These are phyloP conservation scores for Hapalemur alaotrensis DNA, from an alignment of 2,797 vertebrate species.

Conservation along the genomic window DNA sequence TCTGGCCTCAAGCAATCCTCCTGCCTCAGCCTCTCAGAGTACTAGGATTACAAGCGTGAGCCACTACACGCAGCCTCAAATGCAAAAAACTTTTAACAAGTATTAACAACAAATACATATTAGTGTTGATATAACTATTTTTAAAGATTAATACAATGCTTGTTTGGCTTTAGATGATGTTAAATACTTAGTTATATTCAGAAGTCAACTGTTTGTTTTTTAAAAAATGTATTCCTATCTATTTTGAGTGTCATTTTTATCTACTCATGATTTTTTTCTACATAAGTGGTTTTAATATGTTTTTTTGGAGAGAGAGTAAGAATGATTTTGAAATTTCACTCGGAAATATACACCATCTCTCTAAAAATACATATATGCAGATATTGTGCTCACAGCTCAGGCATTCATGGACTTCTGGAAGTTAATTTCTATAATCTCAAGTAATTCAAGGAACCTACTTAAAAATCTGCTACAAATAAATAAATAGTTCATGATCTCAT, in stretches of 20 bases:
- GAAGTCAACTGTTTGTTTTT: neutral
- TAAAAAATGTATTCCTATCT: neutral
- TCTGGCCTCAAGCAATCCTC: neutral
- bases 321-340: conserved; percentile 45
- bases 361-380: neutral
- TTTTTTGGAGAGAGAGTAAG: neutral
- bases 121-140: conserved; percentile 23
- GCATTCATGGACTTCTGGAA: neutral
- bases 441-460: neutral
- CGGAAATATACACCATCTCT: neutral
- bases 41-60: neutral
- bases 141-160: neutral
- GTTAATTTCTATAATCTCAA: neutral
- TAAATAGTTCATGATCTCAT: neutral
- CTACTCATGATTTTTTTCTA: neutral
- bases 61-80: neutral
- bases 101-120: conserved; percentile 12
- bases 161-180: neutral
- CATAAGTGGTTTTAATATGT: neutral
- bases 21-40: neutral
- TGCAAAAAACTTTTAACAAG: neutral
- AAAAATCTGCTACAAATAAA: neutral
- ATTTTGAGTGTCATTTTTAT: conserved; percentile 24
- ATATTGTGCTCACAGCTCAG: neutral
- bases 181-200: neutral